Conservation (phyloP, 1,140 invertebrate genomes). For the Bombyx mandarina region DNA sequence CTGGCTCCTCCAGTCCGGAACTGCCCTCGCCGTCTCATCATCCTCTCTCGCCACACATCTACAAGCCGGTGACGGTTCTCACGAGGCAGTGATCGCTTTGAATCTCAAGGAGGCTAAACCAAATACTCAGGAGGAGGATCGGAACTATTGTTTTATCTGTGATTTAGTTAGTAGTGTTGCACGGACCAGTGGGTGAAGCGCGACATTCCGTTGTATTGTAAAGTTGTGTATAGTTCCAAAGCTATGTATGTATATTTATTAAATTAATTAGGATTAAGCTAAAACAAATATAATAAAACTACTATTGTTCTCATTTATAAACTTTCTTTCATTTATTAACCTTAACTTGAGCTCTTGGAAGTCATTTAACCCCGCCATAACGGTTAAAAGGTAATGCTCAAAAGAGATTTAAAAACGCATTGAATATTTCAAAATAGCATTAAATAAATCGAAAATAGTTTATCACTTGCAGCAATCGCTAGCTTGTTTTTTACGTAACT, state of each 20-base stretch:
- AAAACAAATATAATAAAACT: slow-evolving; percentile 46
- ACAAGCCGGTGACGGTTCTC: slow-evolving; percentile 58
- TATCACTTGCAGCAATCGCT: no score
- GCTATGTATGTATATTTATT: slow-evolving; percentile 55
- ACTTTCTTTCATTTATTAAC: slow-evolving; percentile 14
- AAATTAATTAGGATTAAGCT: slow-evolving; percentile 40
- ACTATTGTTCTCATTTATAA: slow-evolving; percentile 34
- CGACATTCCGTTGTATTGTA: slow-evolving; percentile 56
- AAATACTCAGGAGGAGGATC: slow-evolving; percentile 9
- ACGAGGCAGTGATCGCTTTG: slow-evolving; percentile 42
- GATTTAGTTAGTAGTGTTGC: slow-evolving; percentile 23
- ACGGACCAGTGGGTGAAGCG: slow-evolving; percentile 26
- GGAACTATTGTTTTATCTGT: slow-evolving; percentile 18
- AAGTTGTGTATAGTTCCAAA: slow-evolving; percentile 41
- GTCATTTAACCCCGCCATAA: not conserved
- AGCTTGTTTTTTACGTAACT: no score
- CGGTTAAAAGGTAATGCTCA: not conserved
- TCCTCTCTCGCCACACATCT: slow-evolving; percentile 52
- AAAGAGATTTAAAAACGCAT: no score
- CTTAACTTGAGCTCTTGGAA: not conserved
- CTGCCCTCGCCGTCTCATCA: slow-evolving; percentile 49
- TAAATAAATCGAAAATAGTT: no score
- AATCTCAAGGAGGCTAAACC: slow-evolving; percentile 29
- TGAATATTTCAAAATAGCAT: no score
- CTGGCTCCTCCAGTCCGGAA: slow-evolving; percentile 49